Evolutionary conservation across 2,797 vertebrate genomes (phyloP), one percentile per base, ranked within the genome.

Genomic region (Ptychobarbus kaznakovi): DNA sequence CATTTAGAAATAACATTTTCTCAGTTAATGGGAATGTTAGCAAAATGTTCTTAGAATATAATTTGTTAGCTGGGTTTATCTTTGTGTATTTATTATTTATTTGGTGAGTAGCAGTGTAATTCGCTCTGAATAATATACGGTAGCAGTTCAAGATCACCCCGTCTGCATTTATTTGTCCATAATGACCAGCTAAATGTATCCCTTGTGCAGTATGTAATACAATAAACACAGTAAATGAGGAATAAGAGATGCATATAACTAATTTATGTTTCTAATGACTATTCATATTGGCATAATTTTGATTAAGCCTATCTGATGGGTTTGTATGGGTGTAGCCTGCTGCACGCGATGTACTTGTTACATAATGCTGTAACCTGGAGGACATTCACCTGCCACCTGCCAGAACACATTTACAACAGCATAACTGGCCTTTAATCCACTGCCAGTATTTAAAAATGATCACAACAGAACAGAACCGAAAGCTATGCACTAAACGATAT

Each of bases 401-500:
- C 70, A 74, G 20, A 83, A 46, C 25, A 63, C 70, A 74, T 83
- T 74, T 63, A 80, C 78, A 68, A 66, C 58, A 65, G 5, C 78
- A 74, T 8, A 75, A n/a, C 35, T 58, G 25, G 35, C n/a, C 76
- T 77, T 68, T 20, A 68, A 83, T 42, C 16, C 40, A 51, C 18
- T 77, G 74, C 63, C 74, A 78, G 46, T 16, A 44, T 77, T 84
- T 84, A 84, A 11, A 44, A 63, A 68, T 35, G 74, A 78, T 84
- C 46, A 42, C 18, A 77, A 32, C 32, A 32, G 32, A 32, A 56
- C 74, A 58, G 73, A 83, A 53, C n/a, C 53, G 3, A 77, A 68
- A 76, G 44, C 40, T 32, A 32, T 32, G 32, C 25, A 46, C 10
- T 22, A 78, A 83, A 58, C 9, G 0, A 38, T 32, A 56, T 42